Evolutionary conservation across 2,797 vertebrate species (phyloP).

Genomic region (Euthynnus affinis): DNA sequence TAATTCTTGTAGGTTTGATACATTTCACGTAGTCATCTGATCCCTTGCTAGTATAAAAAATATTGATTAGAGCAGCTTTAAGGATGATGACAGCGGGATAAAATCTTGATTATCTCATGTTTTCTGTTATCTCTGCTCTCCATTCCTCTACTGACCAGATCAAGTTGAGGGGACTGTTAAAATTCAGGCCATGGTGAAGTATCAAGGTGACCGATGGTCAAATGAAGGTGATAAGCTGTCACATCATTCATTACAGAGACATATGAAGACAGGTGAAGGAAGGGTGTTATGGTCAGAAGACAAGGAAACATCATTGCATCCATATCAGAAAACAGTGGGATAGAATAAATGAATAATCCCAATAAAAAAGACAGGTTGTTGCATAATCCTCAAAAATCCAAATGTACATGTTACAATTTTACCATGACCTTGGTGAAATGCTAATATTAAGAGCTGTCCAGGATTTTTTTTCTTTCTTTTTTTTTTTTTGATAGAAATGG

Average conservation of each 20-base stretch:
- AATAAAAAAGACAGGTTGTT: background rate
- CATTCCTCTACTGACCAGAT: slow-evolving; percentile 20
- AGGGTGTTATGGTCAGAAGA: background rate
- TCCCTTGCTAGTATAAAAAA: background rate
- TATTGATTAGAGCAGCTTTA: slow-evolving; percentile 4
- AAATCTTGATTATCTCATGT: slow-evolving; percentile 11
- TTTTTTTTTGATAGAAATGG: slow-evolving; percentile 46
- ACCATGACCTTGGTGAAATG: background rate
- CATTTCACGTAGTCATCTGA: background rate
- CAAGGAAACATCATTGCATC: background rate
- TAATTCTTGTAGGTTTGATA: background rate
- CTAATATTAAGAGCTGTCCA: slow-evolving; percentile 7
- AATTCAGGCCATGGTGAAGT: slow-evolving; percentile 41
- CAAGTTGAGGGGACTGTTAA: slow-evolving; percentile 15
- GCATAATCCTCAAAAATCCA: background rate
- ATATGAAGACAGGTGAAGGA: slow-evolving; percentile 1
- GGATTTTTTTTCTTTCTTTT: background rate
- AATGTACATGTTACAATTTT: background rate
- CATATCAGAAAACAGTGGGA: background rate
- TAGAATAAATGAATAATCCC: slow-evolving; percentile 11
- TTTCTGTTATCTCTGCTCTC: slow-evolving; percentile 36
- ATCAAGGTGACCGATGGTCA: slow-evolving; percentile 43
- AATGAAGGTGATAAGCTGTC: slow-evolving; percentile 3
- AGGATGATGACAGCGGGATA: background rate
- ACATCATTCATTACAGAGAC: slow-evolving; percentile 34